phyloP scores from a whole-genome alignment of 2,888 invertebrate genomes.

The Caenorhabditis becei region DNA sequence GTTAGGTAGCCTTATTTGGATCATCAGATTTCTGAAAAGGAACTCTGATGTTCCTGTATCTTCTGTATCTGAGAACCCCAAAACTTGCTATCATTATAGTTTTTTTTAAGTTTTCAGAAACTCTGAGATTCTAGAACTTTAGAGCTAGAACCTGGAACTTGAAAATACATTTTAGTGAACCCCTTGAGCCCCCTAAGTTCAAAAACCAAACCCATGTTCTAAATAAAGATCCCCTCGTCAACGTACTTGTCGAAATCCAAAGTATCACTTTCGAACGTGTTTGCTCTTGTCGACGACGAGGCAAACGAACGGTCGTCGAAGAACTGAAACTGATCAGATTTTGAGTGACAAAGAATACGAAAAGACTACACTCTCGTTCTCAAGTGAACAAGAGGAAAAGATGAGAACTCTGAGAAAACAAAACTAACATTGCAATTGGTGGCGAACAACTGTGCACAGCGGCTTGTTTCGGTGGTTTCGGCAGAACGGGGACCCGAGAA shows the following conservation, averaged over 20 bases:
- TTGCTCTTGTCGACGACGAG: slow-evolving; percentile 54
- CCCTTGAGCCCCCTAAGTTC: background rate
- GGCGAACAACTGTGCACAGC: slow-evolving; percentile 52
- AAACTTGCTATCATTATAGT: no score
- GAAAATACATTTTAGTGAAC: slow-evolving; percentile 11
- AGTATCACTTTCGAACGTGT: slow-evolving; percentile 64
- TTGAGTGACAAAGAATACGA: no score
- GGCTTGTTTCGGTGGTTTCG: slow-evolving; percentile 30
- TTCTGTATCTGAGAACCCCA: no score
- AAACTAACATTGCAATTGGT: slow-evolving; percentile 39
- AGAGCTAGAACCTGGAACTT: no score
- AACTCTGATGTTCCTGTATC: no score
- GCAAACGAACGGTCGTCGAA: slow-evolving; percentile 60
- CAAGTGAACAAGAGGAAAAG: slow-evolving; percentile 5
- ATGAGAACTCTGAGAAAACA: background rate
- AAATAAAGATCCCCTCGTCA: background rate
- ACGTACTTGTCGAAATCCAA: slow-evolving; percentile 70
- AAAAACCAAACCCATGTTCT: slow-evolving; percentile 6
- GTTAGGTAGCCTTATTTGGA: background rate
- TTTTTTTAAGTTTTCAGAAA: no score
- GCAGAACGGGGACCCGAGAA: slow-evolving; percentile 36
- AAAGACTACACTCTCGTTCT: background rate
- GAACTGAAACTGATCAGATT: slow-evolving; percentile 42
- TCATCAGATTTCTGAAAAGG: no score
- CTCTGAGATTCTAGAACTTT: no score